Evolutionary conservation across 1,140 invertebrate species (phyloP), one percentile per base, ranked within the genome.

Genomic region (Akabosia matsudoensis): DNA sequence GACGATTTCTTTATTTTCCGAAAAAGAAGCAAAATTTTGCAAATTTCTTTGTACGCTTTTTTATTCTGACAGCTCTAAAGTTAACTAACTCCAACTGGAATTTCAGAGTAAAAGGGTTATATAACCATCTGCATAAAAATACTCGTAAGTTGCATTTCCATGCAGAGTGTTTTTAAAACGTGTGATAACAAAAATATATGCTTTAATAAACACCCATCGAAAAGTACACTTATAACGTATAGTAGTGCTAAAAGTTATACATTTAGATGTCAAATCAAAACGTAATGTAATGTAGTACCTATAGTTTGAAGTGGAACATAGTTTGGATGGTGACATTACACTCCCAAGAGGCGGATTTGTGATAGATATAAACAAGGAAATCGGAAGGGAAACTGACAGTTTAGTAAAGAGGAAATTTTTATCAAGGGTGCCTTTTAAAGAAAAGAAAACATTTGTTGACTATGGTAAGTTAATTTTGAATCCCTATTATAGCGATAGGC

Each of bases 391-490:
- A n/a, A n/a, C n/a, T n/a, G n/a, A n/a, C n/a, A n/a, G n/a, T n/a
- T n/a, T n/a, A n/a, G 7, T 45, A 45, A 45, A 45, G 7, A 7
- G 37, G 37, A 45, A 45, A 45, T 18, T 45, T n/a, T n/a, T n/a
- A 45, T 45, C 18, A 10, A 18, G 37, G 7, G 37, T 45, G 37
- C 37, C 54, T 24, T 61, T 61, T 61, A 61, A 61, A 24, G 54
- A 61, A 61, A 22, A 22, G 37, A 18, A 45, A n/a, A n/a, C 45
- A n/a, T 24, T 61, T n/a, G 3, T 24, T 61, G 54, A 61, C 54
- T n/a, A 61, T 61, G 54, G 54, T 61, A 61, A 24, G 13, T 61
- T 61, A 61, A 61, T 24, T 61, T 14, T 61, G 24, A 61, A 61
- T n/a, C 4, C 14, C 14, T 61, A 61, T 24, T 61, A n/a, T n/a